Evolutionary conservation across 2,113 vertebrate species (phyloP).

Genomic region (Lophochroa leadbeateri): DNA sequence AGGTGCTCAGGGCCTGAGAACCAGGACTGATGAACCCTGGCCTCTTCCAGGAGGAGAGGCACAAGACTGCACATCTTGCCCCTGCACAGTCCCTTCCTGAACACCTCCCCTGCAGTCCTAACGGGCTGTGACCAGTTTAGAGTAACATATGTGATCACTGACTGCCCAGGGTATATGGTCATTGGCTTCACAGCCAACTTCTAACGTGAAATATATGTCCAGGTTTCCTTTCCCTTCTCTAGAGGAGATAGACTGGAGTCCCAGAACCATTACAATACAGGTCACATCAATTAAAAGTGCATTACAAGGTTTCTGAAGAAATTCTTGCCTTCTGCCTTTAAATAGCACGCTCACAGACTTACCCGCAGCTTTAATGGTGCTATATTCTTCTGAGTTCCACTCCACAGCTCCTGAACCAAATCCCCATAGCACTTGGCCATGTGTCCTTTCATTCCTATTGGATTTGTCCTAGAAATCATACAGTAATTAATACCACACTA

Average conservation of each 20-base stretch:
- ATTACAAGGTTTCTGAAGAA: neutral
- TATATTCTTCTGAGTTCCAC: slow-evolving; percentile 96
- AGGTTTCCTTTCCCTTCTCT: neutral
- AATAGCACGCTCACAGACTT: neutral
- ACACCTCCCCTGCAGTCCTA: neutral
- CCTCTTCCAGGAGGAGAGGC: neutral
- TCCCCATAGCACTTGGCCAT: slow-evolving; percentile 99
- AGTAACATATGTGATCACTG: neutral
- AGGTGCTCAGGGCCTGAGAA: neutral
- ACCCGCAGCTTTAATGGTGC: slow-evolving; percentile 96
- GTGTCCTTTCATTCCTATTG: slow-evolving; percentile 98
- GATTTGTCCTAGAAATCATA: slow-evolving; percentile 85
- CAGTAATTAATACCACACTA: neutral
- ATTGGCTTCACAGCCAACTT: neutral
- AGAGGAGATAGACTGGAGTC: neutral
- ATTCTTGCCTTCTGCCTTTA: neutral
- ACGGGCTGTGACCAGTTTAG: neutral
- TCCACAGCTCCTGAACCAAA: slow-evolving; percentile 97
- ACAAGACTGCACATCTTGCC: neutral
- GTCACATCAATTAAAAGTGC: neutral
- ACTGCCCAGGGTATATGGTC: neutral
- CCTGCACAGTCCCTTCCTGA: neutral
- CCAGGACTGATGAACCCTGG: neutral
- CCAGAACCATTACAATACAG: neutral
- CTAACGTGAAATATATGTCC: neutral